These are phyloP conservation scores for Atherinomorus stipes DNA, from an alignment of 2,113 vertebrate species.

Conservation along the genomic window DNA sequence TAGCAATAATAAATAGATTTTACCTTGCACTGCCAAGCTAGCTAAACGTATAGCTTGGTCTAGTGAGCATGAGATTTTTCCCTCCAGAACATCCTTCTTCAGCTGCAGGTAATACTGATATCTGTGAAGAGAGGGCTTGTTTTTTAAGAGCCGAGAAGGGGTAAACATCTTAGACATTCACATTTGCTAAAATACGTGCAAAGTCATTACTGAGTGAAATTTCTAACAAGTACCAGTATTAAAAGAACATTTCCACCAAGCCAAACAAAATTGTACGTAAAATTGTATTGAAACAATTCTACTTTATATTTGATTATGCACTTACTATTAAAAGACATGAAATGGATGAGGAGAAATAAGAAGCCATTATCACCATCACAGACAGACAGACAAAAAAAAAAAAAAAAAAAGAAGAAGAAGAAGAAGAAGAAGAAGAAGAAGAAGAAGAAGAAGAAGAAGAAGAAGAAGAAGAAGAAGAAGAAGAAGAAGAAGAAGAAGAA, in stretches of 20 bases:
- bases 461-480: no score
- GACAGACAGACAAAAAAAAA: no score
- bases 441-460: no score
- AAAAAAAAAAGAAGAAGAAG: no score
- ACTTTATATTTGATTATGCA: neutral
- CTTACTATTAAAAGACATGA: neutral
- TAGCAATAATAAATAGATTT: conserved; percentile 21
- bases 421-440: no score
- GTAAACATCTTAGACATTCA: neutral
- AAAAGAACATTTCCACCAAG: neutral
- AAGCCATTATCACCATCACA: no score
- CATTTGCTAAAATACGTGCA: neutral
- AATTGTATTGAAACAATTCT: neutral
- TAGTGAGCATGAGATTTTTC: conserved; percentile 92
- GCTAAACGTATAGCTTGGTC: conserved; percentile 96
- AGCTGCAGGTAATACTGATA: conserved; percentile 99
- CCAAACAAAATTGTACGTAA: neutral
- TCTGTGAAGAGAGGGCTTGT: conserved; percentile 75
- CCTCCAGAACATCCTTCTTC: conserved; percentile 97
- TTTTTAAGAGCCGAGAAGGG: neutral
- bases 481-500: no score
- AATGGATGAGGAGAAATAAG: neutral
- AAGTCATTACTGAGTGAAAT: neutral
- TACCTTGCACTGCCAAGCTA: conserved; percentile 97
- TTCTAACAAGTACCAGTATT: neutral